Conservation (phyloP, 2,797 vertebrate species). For the Ptychadena robeensis region DNA sequence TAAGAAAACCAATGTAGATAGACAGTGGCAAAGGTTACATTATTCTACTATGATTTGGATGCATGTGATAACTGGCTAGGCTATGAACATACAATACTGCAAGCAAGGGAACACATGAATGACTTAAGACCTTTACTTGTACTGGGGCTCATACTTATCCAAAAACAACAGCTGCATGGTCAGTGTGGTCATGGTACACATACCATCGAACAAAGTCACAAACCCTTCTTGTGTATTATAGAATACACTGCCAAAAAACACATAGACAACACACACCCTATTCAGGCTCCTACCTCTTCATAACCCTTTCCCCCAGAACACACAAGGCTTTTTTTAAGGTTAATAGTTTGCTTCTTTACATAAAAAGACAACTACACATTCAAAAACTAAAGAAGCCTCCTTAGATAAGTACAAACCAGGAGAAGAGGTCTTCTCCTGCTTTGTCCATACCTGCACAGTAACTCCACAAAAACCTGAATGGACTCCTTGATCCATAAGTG, state of each 20-base stretch:
- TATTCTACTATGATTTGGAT: too few species aligned
- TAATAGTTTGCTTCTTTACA: background rate
- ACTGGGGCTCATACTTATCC: background rate
- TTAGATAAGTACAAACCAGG: too few species aligned
- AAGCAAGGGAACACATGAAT: background rate
- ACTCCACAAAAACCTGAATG: too few species aligned
- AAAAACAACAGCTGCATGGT: background rate
- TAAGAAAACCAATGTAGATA: too few species aligned
- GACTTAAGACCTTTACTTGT: background rate
- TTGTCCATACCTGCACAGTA: too few species aligned
- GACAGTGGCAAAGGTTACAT: too few species aligned
- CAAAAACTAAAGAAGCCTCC: too few species aligned
- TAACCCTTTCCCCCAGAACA: background rate
- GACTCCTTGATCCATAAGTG: too few species aligned
- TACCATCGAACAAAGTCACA: background rate
- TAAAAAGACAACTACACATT: background rate
- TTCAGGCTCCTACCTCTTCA: background rate
- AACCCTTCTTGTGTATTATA: background rate
- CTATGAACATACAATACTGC: too few species aligned
- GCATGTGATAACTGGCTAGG: too few species aligned
- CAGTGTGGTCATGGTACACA: background rate
- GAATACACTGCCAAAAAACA: background rate
- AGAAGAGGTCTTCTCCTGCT: too few species aligned
- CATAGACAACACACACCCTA: background rate
- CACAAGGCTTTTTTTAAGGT: background rate